Conservation (phyloP, 2,113 vertebrate species). For the Paradoxurus hermaphroditus region DNA sequence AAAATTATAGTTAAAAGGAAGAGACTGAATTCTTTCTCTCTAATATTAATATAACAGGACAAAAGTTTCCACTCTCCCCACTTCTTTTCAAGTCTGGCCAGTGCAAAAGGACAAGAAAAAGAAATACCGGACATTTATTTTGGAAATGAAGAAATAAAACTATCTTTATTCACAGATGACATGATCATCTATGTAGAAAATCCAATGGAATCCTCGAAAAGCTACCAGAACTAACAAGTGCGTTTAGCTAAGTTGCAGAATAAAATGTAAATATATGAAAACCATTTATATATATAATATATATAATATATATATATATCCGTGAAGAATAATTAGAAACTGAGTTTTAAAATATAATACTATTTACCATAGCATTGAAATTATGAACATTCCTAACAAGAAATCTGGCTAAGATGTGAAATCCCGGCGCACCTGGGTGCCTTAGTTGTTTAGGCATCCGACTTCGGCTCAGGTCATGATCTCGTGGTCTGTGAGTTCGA, state of each 20-base stretch:
- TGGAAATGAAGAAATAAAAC: background rate
- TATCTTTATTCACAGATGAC: background rate
- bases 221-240: background rate
- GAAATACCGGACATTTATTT: background rate
- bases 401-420: background rate
- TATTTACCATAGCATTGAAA: background rate
- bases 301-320: background rate
- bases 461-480: no score
- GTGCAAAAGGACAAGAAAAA: background rate
- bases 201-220: background rate
- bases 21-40: background rate
- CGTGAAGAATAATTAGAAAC: background rate
- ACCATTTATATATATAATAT: background rate
- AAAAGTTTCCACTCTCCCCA: background rate
- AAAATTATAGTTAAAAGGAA: background rate
- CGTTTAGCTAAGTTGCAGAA: background rate
- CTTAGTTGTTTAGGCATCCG: no score
- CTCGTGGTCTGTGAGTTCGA: no score
- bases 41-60: background rate
- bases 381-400: background rate
- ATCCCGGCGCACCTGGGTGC: background rate
- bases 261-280: background rate
- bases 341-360: background rate
- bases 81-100: background rate
- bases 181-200: background rate